phyloP scores from a whole-genome alignment of 2,888 invertebrate species.

The Tetragonula carbonaria region DNA sequence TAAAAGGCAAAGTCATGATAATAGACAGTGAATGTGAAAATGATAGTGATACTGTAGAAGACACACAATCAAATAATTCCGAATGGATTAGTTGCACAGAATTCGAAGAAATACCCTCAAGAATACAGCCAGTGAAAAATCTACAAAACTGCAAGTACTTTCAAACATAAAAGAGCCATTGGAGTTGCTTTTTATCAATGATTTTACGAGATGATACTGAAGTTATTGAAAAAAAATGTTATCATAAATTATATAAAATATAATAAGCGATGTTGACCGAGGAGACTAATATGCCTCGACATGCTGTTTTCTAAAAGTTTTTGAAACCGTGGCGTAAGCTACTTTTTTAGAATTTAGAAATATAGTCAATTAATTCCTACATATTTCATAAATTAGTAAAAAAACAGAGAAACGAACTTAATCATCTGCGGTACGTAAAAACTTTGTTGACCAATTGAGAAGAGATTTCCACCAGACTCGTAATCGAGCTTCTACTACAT shows the following conservation, averaged over 20 bases:
- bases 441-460: not conserved
- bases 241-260: not conserved
- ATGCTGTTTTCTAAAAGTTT: not conserved
- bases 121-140: no score
- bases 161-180: no score
- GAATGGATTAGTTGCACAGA: no score
- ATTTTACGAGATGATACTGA: not conserved
- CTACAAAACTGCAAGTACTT: no score
- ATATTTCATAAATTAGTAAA: not conserved
- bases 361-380: not conserved
- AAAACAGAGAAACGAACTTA: not conserved
- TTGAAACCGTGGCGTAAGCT: constrained; percentile 11
- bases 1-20: constrained; percentile 14
- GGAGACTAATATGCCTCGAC: not conserved
- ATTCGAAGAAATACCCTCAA: no score
- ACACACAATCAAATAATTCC: no score
- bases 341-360: not conserved
- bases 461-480: not conserved
- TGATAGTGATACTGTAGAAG: no score
- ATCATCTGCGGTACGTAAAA: not conserved
- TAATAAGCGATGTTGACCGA: not conserved
- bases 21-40: no score
- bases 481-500: not conserved
- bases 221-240: not conserved
- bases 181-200: not conserved